Percentiles rank a stretch among this genome's conserved stretches.
phyloP scores from a whole-genome alignment of 2,888 invertebrate species.

The Meteorus colon region DNA sequence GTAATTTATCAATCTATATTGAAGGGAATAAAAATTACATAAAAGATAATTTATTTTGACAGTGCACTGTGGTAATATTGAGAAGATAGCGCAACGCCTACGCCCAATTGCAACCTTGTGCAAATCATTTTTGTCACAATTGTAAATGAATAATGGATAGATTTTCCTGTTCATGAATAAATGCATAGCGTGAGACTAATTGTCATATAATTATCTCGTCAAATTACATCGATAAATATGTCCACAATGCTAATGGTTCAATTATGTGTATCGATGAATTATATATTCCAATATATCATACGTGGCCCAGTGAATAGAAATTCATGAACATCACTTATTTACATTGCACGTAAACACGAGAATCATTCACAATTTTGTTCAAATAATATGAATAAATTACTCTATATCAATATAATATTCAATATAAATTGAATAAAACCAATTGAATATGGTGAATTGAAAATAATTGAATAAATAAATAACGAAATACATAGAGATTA shows the following conservation, averaged over 20 bases:
- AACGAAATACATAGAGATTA: conserved; percentile 20
- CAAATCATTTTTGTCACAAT: conserved; percentile 4
- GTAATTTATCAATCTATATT: too few relatives aligned
- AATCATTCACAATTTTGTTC: background rate
- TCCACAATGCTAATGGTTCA: conserved; percentile 6
- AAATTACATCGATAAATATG: conserved; percentile 8
- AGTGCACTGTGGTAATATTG: background rate
- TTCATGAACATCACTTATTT: conserved; percentile 10
- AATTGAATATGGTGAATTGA: background rate
- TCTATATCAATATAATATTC: background rate
- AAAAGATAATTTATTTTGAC: background rate
- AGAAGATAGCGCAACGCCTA: conserved; percentile 6
- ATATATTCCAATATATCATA: background rate
- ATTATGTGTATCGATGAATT: conserved; percentile 9
- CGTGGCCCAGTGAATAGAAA: conserved; percentile 4
- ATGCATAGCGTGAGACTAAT: background rate
- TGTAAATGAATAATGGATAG: background rate
- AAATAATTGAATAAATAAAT: conserved; percentile 21
- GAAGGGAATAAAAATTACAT: background rate
- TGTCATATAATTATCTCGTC: conserved; percentile 6
- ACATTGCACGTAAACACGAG: background rate
- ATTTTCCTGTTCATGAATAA: conserved; percentile 11
- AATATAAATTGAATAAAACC: background rate
- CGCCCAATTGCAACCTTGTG: background rate
- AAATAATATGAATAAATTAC: background rate